Percentiles rank a stretch among this genome's conserved stretches.
These are phyloP conservation scores for Cephus rjabovi DNA, from an alignment of 2,888 invertebrate genomes.

Conservation along the genomic window DNA sequence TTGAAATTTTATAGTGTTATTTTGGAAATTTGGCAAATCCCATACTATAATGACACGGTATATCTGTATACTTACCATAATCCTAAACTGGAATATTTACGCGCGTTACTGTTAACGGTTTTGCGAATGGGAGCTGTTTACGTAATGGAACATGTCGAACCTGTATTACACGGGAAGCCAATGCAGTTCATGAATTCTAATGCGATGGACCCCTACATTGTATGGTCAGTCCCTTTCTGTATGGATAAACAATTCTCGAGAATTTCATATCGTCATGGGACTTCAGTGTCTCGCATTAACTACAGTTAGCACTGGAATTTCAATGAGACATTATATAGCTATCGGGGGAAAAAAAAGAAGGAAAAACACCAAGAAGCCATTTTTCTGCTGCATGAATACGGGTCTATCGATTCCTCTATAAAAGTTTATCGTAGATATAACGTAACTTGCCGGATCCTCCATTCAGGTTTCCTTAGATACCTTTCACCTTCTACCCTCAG, in stretches of 20 bases:
- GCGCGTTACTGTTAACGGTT: neutral
- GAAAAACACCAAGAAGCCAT: neutral
- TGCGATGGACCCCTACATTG: neutral
- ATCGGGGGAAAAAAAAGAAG: neutral
- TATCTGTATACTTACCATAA: neutral
- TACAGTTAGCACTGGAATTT: neutral
- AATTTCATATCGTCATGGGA: neutral
- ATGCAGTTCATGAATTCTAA: neutral
- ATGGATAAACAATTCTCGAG: neutral
- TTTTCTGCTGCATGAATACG: neutral
- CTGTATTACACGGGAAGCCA: neutral
- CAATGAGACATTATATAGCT: neutral
- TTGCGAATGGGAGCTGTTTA: neutral
- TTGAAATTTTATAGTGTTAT: neutral
- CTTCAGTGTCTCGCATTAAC: neutral
- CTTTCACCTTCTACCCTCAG: neutral
- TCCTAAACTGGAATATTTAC: neutral
- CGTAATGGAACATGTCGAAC: neutral
- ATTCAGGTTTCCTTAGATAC: neutral
- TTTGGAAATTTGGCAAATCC: neutral
- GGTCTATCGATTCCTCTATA: neutral
- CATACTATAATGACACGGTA: neutral
- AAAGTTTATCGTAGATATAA: conserved; percentile 1
- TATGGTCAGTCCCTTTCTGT: neutral
- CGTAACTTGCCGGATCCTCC: neutral